Base-by-base conservation (phyloP, 2,113 vertebrate species). In the Scomber scombrus region DNA sequence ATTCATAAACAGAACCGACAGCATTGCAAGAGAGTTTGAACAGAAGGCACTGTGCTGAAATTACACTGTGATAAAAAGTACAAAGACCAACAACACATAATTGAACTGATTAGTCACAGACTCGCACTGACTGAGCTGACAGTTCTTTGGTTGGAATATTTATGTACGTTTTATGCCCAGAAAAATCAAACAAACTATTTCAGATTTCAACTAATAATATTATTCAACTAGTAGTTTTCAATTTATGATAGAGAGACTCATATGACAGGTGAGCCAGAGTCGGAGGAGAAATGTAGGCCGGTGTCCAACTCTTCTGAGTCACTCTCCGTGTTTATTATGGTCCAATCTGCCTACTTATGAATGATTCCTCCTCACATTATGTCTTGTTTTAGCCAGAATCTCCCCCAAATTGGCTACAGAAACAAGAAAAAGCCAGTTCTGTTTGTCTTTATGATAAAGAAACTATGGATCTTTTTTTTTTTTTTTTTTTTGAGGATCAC, bases 231-330 rank as follows among this genome's bases (percentile, higher is more conserved):
- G 21, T 54, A 52, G 19, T 51, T 75, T 46, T 29, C 4, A 10
- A 47, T 51, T 14, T 7, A 18, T 3, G n/a, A 60, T 56, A 56
- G 1, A 18, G 21, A 67, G 57, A 34, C 18, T 81, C 16, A 60
- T 26, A 7, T 26, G 65, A 43, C 43, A 66, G 52, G 0, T 54
- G 4, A 40, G 71, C 64, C 79, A 64, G 61, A 34, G 63, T 64
- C 0, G 18, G 70, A 81, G 76, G 68, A 82, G 67, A 81, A 72
- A 52, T 13, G 73, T 60, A 51, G 78, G 80, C 60, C 45, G 43
- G 16, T 23, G 66, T 54, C 49, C 55, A 73, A 40, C 52, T 66
- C 18, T 11, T 82, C 74, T 85, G 82, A 88, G 66, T 88, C 84
- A 90, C 18, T 77, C 46, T 58, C 50, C 18, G 15, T 62, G 49